Percentiles rank a stretch among this genome's conserved stretches.
Evolutionary conservation across 1,140 invertebrate genomes (phyloP).

Genomic region (Ooceraea biroi): DNA sequence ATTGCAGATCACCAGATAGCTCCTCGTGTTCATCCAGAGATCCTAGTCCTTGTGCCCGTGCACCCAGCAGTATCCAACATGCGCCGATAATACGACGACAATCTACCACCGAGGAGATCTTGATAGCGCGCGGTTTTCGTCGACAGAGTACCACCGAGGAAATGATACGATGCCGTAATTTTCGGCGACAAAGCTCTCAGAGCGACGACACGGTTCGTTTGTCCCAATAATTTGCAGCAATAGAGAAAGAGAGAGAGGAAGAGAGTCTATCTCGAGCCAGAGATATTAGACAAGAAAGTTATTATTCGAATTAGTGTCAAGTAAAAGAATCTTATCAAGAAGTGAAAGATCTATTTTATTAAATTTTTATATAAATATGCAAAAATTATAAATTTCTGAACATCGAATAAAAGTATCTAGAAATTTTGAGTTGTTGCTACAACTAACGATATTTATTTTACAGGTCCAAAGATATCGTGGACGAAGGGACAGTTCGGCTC

Average conservation of each 20-base stretch:
- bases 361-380: slow-evolving; percentile 1
- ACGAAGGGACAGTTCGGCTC: slow-evolving; percentile 93
- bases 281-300: neutral
- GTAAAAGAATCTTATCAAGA: neutral
- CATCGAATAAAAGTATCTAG: neutral
- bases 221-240: neutral
- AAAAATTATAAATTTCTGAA: neutral
- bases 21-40: slow-evolving; percentile 87
- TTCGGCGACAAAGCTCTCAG: slow-evolving; percentile 92
- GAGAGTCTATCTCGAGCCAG: neutral
- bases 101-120: slow-evolving; percentile 96
- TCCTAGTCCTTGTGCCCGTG: slow-evolving; percentile 90
- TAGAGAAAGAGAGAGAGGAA: too few relatives aligned
- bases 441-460: slow-evolving; percentile 18
- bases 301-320: neutral
- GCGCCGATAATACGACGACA: slow-evolving; percentile 92
- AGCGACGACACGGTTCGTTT: slow-evolving; percentile 91
- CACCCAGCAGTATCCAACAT: slow-evolving; percentile 82
- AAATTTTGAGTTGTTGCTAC: neutral
- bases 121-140: slow-evolving; percentile 95
- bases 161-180: slow-evolving; percentile 96
- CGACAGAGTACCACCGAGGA: slow-evolving; percentile 96
- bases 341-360: neutral
- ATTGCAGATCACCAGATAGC: slow-evolving; percentile 85
- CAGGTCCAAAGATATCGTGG: slow-evolving; percentile 89